Conservation (phyloP, 1,140 invertebrate genomes). For the Rhopalosiphum maidis region DNA sequence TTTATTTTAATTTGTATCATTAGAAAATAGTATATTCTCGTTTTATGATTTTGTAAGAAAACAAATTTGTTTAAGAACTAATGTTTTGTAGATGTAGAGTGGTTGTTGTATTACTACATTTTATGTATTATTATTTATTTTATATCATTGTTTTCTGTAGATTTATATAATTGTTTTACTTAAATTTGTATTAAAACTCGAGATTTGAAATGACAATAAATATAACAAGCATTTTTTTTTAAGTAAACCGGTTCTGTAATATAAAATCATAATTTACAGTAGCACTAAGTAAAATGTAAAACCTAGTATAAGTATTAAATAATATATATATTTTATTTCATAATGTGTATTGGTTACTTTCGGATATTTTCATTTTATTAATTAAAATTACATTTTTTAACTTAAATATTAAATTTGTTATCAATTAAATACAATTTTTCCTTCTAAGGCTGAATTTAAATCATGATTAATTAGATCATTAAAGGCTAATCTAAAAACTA, state of each 20-base stretch:
- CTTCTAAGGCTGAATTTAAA: too few relatives aligned
- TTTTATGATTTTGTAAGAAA: neutral
- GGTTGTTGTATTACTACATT: neutral
- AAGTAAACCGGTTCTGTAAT: neutral
- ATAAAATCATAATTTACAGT: too few relatives aligned
- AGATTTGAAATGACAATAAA: neutral
- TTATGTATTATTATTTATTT: slow-evolving; percentile 6
- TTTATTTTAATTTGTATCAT: neutral
- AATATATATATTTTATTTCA: too few relatives aligned
- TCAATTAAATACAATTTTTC: too few relatives aligned
- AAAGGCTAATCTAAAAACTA: too few relatives aligned
- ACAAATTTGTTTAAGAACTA: neutral
- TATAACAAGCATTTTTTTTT: neutral
- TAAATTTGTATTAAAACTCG: neutral
- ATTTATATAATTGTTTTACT: neutral
- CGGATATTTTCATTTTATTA: too few relatives aligned
- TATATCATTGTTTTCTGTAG: neutral
- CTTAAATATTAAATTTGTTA: too few relatives aligned
- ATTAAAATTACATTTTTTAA: too few relatives aligned
- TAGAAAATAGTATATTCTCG: neutral
- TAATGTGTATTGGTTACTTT: too few relatives aligned
- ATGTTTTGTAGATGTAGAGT: neutral
- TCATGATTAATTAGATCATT: too few relatives aligned
- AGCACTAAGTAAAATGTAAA: too few relatives aligned
- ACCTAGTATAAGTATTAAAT: too few relatives aligned